phyloP scores from a whole-genome alignment of 2,797 vertebrate genomes.

The Thripadectes ignobilis region DNA sequence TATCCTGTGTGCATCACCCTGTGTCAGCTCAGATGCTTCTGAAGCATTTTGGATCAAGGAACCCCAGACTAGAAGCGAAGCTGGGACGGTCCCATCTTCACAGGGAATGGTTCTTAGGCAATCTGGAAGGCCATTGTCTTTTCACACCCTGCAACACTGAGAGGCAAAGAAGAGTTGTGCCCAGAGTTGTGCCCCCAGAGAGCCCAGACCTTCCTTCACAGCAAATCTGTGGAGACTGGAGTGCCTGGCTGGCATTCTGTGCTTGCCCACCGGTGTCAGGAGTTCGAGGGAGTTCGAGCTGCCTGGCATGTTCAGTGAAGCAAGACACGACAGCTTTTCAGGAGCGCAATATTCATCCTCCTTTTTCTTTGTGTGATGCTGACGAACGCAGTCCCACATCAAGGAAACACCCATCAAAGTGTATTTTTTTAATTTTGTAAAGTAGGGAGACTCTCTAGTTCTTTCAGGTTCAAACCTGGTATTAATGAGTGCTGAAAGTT shows the following conservation, averaged over 20 bases:
- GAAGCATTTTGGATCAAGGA: not conserved
- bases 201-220: not conserved
- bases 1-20: accelerated
- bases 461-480: not conserved
- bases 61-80: not conserved
- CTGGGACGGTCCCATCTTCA: not conserved
- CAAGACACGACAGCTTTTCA: not conserved
- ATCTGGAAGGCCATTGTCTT: not conserved
- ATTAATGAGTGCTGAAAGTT: not conserved
- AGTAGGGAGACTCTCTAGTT: not conserved
- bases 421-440: not conserved
- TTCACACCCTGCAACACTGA: accelerated
- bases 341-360: not conserved
- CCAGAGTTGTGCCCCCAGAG: accelerated
- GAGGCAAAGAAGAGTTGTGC: not conserved
- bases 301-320: not conserved
- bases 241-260: not conserved
- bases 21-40: not conserved
- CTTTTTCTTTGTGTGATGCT: not conserved
- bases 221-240: accelerated
- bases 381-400: not conserved
- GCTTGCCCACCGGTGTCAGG: accelerated
- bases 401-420: not conserved
- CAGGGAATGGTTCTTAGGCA: accelerated
- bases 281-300: not conserved